Conservation (phyloP, 2,113 vertebrate genomes). For the Chroicocephalus ridibundus region DNA sequence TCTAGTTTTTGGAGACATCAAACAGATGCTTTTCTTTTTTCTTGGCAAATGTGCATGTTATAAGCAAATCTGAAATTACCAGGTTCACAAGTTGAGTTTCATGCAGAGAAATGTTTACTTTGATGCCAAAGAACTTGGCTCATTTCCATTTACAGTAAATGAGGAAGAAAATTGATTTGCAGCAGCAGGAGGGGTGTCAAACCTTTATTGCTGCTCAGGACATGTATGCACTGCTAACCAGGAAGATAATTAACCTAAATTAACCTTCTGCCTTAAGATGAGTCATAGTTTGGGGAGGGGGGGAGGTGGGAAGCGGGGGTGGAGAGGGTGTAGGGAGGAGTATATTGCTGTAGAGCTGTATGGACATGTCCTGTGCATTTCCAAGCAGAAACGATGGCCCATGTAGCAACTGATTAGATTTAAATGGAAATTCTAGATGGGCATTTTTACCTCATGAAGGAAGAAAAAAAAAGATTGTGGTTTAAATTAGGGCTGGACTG, state of each 20-base stretch:
- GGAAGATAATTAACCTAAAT: conserved; percentile 75
- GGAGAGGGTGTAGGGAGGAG: conserved; percentile 61
- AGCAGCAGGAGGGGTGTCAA: conserved; percentile 67
- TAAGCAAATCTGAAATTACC: conserved; percentile 71
- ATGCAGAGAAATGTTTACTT: conserved; percentile 67
- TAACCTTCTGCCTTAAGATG: conserved; percentile 69
- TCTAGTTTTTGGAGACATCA: conserved; percentile 66
- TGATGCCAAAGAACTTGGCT: conserved; percentile 67
- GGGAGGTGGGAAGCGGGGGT: conserved; percentile 10
- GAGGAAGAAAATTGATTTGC: conserved; percentile 74
- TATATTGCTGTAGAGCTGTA: conserved; percentile 9
- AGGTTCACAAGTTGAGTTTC: conserved; percentile 74
- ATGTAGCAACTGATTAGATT: conserved; percentile 8
- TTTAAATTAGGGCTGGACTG: neutral
- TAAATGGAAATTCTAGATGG: conserved; percentile 10
- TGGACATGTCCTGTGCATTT: conserved; percentile 16
- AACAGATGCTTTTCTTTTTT: conserved; percentile 45
- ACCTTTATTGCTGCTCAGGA: conserved; percentile 65
- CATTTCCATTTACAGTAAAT: conserved; percentile 69
- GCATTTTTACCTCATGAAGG: neutral
- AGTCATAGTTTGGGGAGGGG: conserved; percentile 58
- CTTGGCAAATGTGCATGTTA: conserved; percentile 36
- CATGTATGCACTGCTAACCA: conserved; percentile 69
- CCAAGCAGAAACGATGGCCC: neutral
- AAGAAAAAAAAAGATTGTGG: neutral